These are phyloP conservation scores for Pavo muticus DNA, from an alignment of 2,113 vertebrate genomes.

Conservation along the genomic window DNA sequence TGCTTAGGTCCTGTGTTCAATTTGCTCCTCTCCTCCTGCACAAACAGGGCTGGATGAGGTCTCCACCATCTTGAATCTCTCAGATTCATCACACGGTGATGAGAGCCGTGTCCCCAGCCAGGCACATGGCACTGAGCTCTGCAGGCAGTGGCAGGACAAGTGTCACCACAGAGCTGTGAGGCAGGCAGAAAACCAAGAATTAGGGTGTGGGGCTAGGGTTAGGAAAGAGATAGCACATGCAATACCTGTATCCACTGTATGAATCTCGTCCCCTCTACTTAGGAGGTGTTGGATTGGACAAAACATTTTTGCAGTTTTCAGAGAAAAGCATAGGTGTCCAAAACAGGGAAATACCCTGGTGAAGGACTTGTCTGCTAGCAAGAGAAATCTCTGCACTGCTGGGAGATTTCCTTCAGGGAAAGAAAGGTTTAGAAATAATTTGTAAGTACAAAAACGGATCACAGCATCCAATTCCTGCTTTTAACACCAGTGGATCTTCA, in stretches of 20 bases:
- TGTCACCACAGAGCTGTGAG: slow-evolving; percentile 19
- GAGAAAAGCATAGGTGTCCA: neutral
- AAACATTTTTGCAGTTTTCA: neutral
- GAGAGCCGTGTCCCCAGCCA: neutral
- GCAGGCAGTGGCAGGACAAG: slow-evolving; percentile 20
- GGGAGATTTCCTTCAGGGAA: neutral
- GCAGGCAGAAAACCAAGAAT: neutral
- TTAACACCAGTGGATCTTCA: neutral
- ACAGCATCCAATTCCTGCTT: neutral
- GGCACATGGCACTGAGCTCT: neutral
- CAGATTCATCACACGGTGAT: slow-evolving; percentile 1
- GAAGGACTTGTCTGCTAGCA: neutral
- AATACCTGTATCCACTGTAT: neutral
- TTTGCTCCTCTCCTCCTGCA: neutral
- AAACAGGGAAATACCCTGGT: neutral
- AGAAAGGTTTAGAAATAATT: neutral
- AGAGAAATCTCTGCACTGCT: neutral
- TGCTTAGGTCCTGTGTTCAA: neutral
- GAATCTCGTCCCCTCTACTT: neutral
- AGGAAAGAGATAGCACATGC: neutral
- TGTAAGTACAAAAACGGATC: neutral
- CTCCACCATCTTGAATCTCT: neutral
- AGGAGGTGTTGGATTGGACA: neutral
- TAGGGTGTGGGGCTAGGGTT: neutral
- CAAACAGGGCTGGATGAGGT: neutral